A percentile compares a stretch with the other conserved stretches of the same genome.
These are phyloP conservation scores for Rhynchotus rufescens DNA, from an alignment of 2,797 vertebrate genomes.

Conservation along the genomic window DNA sequence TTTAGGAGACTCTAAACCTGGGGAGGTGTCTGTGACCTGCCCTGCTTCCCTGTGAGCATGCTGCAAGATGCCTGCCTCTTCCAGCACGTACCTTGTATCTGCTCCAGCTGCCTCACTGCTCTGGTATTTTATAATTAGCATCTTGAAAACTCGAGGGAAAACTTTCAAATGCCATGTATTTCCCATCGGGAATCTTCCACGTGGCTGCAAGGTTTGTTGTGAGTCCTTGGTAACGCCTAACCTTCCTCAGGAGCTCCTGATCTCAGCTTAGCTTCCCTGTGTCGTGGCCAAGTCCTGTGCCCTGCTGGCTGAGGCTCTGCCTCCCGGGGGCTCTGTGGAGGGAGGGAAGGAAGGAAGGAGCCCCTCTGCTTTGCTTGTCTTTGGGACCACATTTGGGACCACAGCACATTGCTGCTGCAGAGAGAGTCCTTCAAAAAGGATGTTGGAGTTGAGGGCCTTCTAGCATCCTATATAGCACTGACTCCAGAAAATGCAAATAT, in stretches of 20 bases:
- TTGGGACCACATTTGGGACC: background rate
- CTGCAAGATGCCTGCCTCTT: constrained; percentile 8
- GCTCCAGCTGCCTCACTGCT: constrained; percentile 29
- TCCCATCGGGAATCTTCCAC: background rate
- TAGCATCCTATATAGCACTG: background rate
- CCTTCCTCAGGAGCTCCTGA: background rate
- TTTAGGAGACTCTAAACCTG: background rate
- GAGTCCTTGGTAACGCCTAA: background rate
- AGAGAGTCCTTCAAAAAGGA: background rate
- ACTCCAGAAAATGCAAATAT: background rate
- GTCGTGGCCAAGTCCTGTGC: background rate
- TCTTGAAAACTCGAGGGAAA: constrained; percentile 40
- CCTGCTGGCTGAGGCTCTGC: background rate
- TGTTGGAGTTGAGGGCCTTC: background rate
- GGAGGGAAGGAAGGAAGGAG: background rate
- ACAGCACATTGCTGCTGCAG: background rate
- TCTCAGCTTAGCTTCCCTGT: background rate
- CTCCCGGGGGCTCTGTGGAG: background rate
- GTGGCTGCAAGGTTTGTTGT: background rate
- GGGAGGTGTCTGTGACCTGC: background rate
- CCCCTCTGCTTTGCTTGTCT: background rate
- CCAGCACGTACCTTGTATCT: background rate
- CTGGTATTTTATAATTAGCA: constrained; percentile 25
- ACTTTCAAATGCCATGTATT: background rate
- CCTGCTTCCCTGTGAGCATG: background rate